phyloP scores from a whole-genome alignment of 2,797 vertebrate species.

The Caiman crocodilus region DNA sequence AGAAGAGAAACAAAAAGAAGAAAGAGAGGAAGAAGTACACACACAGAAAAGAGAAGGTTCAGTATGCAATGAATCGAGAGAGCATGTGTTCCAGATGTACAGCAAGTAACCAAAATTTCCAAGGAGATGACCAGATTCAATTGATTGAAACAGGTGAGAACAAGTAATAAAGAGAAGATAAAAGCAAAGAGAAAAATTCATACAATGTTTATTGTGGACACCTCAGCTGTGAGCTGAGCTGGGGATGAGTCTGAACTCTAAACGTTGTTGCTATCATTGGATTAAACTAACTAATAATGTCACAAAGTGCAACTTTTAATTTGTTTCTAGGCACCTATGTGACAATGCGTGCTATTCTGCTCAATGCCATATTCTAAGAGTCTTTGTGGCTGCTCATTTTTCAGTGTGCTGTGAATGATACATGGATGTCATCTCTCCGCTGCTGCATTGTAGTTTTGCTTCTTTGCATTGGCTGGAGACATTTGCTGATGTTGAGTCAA shows the following conservation, averaged over 20 bases:
- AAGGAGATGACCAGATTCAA: conserved; percentile 35
- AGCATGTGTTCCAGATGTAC: conserved; percentile 15
- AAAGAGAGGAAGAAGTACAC: neutral
- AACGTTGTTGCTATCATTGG: neutral
- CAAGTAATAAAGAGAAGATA: neutral
- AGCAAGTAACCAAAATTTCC: neutral
- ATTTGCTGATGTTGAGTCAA: neutral
- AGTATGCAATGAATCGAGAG: neutral
- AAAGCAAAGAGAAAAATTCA: neutral
- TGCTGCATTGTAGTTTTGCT: neutral
- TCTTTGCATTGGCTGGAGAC: neutral
- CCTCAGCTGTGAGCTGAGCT: neutral
- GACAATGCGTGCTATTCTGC: neutral
- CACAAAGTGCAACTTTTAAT: accelerated
- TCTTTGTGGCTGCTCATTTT: neutral
- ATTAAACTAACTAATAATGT: neutral
- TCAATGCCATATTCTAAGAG: neutral
- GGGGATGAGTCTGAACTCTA: neutral
- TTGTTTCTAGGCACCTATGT: neutral
- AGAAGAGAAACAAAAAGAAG: neutral
- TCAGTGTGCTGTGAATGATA: neutral
- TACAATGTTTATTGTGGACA: neutral
- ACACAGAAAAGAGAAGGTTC: neutral
- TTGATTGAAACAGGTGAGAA: conserved; percentile 3
- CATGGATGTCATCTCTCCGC: neutral